These are phyloP conservation scores for Pseudotriccus pelzelni DNA, from an alignment of 2,797 vertebrate species.

Conservation along the genomic window DNA sequence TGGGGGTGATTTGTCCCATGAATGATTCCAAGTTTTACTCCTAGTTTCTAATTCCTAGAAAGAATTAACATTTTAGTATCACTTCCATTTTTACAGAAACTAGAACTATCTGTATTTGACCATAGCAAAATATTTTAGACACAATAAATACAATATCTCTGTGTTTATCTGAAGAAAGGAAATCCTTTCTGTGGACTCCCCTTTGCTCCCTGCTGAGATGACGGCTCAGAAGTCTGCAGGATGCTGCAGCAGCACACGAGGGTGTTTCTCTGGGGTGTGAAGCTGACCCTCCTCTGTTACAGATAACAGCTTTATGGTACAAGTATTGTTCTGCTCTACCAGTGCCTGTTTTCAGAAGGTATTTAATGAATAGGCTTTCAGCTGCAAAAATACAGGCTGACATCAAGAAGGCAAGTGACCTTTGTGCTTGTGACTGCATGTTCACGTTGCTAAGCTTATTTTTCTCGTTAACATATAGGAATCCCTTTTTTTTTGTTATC, in stretches of 20 bases:
- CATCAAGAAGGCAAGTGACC: background rate
- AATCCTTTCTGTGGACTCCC: background rate
- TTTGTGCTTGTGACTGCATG: background rate
- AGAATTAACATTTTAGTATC: background rate
- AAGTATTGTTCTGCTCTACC: background rate
- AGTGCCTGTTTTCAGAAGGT: background rate
- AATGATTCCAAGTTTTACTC: background rate
- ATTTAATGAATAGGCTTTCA: background rate
- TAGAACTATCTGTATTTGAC: background rate
- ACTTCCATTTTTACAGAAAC: background rate
- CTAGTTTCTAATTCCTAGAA: background rate
- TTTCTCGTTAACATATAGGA: slow-evolving; percentile 2
- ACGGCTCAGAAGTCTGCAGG: background rate
- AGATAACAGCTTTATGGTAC: background rate
- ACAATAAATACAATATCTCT: background rate
- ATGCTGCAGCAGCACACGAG: accelerated
- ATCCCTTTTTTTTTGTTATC: background rate
- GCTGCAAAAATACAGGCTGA: background rate
- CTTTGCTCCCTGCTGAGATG: background rate
- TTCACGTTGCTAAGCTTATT: background rate
- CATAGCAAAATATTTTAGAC: background rate
- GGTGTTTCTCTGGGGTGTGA: background rate
- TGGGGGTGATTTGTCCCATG: background rate
- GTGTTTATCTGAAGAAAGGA: background rate
- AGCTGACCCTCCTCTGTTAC: background rate